Conservation (phyloP, 2,888 invertebrate genomes). For the Protonemura montana region DNA sequence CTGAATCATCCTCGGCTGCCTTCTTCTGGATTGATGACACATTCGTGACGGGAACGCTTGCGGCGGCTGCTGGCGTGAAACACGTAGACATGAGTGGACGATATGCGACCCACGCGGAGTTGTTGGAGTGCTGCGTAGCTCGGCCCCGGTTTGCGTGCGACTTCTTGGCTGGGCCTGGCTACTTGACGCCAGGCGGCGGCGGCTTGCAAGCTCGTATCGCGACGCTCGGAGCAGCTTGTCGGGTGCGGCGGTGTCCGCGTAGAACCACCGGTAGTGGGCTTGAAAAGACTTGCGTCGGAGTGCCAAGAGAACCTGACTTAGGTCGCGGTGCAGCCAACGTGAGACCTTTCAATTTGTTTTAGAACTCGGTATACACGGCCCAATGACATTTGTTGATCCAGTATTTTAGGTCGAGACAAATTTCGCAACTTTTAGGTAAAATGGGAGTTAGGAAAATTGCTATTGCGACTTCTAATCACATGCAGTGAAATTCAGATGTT, state of each 20-base stretch:
- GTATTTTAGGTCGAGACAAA: no score
- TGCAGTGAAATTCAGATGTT: no score
- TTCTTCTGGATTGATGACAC: conserved; percentile 95
- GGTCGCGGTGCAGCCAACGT: neutral
- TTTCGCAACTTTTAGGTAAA: no score
- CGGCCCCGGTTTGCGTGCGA: conserved; percentile 63
- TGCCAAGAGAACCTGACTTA: neutral
- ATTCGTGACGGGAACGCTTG: conserved; percentile 80
- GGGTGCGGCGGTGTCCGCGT: neutral
- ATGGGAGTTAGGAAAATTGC: no score
- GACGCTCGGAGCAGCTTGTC: neutral
- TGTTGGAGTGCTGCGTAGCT: conserved; percentile 74
- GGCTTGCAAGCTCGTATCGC: neutral
- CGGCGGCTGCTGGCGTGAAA: conserved; percentile 32
- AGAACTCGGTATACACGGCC: neutral
- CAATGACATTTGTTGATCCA: no score
- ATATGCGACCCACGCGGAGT: conserved; percentile 76
- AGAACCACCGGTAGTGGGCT: neutral
- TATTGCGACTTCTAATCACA: no score
- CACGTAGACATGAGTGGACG: conserved; percentile 64
- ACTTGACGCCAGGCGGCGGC: conserved; percentile 32
- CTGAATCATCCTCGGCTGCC: conserved; percentile 63
- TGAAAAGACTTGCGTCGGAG: neutral
- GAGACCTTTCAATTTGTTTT: neutral
- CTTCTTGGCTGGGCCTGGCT: conserved; percentile 68